Conservation (phyloP, 2,888 invertebrate genomes). For the Andrena chrysosceles region DNA sequence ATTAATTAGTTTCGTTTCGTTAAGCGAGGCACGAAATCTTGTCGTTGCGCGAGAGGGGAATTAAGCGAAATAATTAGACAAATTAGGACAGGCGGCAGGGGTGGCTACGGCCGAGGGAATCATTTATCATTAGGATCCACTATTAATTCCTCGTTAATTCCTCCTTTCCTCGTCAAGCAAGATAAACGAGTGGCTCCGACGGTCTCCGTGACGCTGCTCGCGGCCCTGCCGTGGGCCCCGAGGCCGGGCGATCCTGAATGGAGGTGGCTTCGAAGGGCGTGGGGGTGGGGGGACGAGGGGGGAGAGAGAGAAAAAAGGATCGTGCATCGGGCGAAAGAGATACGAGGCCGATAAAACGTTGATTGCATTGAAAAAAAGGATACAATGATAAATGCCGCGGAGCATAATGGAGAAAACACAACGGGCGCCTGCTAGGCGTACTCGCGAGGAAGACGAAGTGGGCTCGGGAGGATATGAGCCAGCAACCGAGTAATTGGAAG, state of each 20-base stretch:
- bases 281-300: background rate
- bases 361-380: constrained; percentile 70
- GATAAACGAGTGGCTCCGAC: constrained; percentile 83
- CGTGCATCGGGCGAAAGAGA: constrained; percentile 65
- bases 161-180: constrained; percentile 85
- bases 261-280: constrained; percentile 10
- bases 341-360: constrained; percentile 77
- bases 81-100: constrained; percentile 82
- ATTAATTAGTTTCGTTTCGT: constrained; percentile 84
- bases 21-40: constrained; percentile 81
- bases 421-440: constrained; percentile 43
- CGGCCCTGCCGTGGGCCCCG: constrained; percentile 46
- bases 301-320: constrained; percentile 33
- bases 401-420: constrained; percentile 64
- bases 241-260: constrained; percentile 47
- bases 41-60: constrained; percentile 79
- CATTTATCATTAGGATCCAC: constrained; percentile 84
- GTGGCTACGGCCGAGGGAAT: constrained; percentile 77
- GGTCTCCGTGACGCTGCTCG: constrained; percentile 62
- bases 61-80: constrained; percentile 85
- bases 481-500: constrained; percentile 55
- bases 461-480: constrained; percentile 52
- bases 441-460: constrained; percentile 58
- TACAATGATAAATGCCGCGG: constrained; percentile 70
- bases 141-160: constrained; percentile 85